Evolutionary conservation across 2,888 invertebrate genomes (phyloP).

Genomic region (Caenorhabditis sp.): DNA sequence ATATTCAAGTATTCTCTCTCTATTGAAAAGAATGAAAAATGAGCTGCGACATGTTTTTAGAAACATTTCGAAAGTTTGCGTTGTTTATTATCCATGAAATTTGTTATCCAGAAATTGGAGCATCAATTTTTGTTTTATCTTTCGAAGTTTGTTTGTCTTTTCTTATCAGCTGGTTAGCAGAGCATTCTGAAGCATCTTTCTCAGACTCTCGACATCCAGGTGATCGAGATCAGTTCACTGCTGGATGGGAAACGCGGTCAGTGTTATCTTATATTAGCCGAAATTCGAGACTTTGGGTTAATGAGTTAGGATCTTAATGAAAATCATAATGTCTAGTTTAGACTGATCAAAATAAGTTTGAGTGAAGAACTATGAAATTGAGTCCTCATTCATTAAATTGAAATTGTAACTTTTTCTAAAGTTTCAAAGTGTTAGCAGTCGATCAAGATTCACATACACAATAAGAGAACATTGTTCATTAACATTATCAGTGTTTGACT

Average conservation of each 20-base stretch:
- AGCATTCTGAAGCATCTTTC: no score
- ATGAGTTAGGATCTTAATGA: no score
- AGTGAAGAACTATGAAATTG: no score
- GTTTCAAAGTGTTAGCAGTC: background rate
- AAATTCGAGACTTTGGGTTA: no score
- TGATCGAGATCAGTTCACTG: slow-evolving; percentile 22
- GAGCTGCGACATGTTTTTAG: background rate
- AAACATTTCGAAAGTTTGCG: background rate
- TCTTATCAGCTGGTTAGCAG: background rate
- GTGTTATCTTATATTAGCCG: no score
- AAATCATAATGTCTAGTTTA: no score
- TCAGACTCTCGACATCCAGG: background rate
- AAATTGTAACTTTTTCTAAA: background rate
- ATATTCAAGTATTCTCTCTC: slow-evolving; percentile 12
- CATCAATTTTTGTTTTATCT: background rate
- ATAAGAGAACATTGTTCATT: slow-evolving; percentile 14
- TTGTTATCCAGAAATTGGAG: background rate
- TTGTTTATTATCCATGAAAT: background rate
- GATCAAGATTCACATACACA: no score
- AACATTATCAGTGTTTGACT: slow-evolving; percentile 8
- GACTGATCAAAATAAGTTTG: no score
- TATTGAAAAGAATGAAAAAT: slow-evolving; percentile 17
- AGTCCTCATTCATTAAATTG: no score
- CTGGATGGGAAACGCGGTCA: background rate
- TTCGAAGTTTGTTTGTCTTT: slow-evolving; percentile 7